Conservation (phyloP, 2,113 vertebrate genomes). For the Acrocephalus arundinaceus region DNA sequence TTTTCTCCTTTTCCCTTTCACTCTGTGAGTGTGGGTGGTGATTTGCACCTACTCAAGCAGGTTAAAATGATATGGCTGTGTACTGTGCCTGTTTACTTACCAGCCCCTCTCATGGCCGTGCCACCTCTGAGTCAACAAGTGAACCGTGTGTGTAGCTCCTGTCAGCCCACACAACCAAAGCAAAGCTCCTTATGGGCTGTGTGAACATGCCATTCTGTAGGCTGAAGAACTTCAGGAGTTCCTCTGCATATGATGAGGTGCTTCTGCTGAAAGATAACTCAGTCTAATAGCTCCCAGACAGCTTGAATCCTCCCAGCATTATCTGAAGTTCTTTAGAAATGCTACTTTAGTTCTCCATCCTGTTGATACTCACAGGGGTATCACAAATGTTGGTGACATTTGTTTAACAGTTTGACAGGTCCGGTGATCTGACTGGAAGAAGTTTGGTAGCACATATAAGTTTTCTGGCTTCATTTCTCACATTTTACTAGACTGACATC, state of each 20-base stretch:
- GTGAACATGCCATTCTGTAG: not conserved
- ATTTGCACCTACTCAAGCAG: not conserved
- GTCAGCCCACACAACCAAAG: not conserved
- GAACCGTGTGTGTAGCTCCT: not conserved
- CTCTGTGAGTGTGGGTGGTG: not conserved
- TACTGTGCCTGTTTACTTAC: not conserved
- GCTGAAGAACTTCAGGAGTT: not conserved
- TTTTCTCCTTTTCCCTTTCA: not conserved
- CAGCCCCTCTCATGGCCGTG: accelerated
- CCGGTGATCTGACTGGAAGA: not conserved
- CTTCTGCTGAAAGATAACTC: not conserved
- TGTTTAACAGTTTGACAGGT: not conserved
- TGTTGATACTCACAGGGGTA: not conserved
- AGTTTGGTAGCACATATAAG: not conserved
- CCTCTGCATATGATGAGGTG: not conserved
- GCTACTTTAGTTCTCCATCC: not conserved
- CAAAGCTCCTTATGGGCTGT: not conserved
- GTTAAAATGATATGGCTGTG: not conserved
- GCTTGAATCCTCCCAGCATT: not conserved
- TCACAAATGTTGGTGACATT: not conserved
- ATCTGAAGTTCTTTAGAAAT: not conserved
- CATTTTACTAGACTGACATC: not conserved
- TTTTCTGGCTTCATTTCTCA: not conserved
- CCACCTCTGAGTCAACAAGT: not conserved
- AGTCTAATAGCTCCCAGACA: not conserved